phyloP scores from a whole-genome alignment of 2,113 vertebrate genomes.

The Propithecus coquereli region DNA sequence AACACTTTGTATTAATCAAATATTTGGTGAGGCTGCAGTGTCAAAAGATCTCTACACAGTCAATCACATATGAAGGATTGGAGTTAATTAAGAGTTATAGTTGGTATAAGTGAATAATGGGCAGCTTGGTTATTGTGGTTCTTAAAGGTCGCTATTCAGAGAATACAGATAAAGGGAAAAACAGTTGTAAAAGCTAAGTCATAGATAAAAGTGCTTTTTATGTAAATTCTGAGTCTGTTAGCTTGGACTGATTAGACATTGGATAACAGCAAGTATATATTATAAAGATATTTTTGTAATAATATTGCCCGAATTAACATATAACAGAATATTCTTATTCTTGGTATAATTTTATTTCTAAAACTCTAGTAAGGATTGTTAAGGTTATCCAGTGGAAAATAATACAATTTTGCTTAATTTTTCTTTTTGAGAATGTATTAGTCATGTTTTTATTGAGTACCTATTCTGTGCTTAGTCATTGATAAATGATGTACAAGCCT shows the following conservation, averaged over 20 bases:
- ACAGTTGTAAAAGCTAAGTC: neutral
- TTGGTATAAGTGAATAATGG: slow-evolving; percentile 7
- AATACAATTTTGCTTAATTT: slow-evolving; percentile 23
- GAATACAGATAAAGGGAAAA: neutral
- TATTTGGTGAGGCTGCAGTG: slow-evolving; percentile 8
- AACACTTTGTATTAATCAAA: neutral
- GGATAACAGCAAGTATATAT: neutral
- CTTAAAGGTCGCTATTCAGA: neutral
- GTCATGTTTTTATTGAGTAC: slow-evolving; percentile 17
- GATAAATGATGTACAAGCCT: neutral
- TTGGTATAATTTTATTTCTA: neutral
- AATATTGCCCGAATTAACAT: neutral
- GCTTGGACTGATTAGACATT: neutral
- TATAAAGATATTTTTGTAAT: neutral
- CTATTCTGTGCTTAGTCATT: slow-evolving; percentile 10
- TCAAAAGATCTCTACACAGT: neutral
- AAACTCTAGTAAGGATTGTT: slow-evolving; percentile 14
- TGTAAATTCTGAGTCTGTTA: neutral
- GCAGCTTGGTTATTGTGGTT: slow-evolving; percentile 2
- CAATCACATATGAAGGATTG: neutral
- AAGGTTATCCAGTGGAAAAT: slow-evolving; percentile 28
- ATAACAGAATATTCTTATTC: slow-evolving; percentile 5
- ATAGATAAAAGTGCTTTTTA: neutral
- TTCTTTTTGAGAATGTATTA: slow-evolving; percentile 40
- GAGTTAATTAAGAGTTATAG: slow-evolving; percentile 21